A percentile compares a stretch with the other conserved stretches of the same genome.
phyloP scores from a whole-genome alignment of 2,888 invertebrate genomes.

The Drosophila tanythrix region DNA sequence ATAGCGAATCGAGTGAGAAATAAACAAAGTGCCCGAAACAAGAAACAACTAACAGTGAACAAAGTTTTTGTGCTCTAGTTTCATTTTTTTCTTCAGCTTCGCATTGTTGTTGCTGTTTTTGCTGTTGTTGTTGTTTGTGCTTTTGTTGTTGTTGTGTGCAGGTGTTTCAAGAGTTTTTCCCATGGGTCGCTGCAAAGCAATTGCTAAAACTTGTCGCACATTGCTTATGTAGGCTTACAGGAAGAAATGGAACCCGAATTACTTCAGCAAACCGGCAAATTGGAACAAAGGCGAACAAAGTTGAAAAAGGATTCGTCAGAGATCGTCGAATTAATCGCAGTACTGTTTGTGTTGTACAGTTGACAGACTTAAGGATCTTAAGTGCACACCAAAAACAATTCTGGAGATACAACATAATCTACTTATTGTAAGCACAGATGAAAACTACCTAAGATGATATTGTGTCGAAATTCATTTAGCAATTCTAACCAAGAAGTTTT shows the following conservation, averaged over 20 bases:
- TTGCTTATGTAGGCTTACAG: constrained; percentile 45
- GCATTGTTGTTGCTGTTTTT: not conserved
- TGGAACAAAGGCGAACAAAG: not conserved
- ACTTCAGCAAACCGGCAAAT: not conserved
- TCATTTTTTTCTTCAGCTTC: constrained; percentile 14
- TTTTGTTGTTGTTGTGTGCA: constrained; percentile 25
- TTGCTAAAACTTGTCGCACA: constrained; percentile 55
- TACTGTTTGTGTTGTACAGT: not conserved
- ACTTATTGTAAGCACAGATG: not conserved
- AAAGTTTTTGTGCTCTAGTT: constrained; percentile 43
- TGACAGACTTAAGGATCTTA: not conserved
- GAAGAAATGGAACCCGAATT: not conserved
- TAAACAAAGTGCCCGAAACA: constrained; percentile 46
- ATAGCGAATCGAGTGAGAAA: constrained; percentile 34
- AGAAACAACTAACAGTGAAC: constrained; percentile 32
- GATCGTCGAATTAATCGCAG: constrained; percentile 12
- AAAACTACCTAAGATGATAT: not conserved
- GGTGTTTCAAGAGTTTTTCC: constrained; percentile 41
- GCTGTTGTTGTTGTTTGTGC: constrained; percentile 18
- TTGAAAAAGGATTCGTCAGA: not conserved
- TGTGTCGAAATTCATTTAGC: not conserved
- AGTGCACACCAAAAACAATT: not conserved
- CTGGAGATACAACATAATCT: not conserved
- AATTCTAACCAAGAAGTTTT: not conserved
- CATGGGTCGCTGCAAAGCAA: constrained; percentile 47